Conservation (phyloP, 2,113 vertebrate genomes). For the Triplophysa rosa region DNA sequence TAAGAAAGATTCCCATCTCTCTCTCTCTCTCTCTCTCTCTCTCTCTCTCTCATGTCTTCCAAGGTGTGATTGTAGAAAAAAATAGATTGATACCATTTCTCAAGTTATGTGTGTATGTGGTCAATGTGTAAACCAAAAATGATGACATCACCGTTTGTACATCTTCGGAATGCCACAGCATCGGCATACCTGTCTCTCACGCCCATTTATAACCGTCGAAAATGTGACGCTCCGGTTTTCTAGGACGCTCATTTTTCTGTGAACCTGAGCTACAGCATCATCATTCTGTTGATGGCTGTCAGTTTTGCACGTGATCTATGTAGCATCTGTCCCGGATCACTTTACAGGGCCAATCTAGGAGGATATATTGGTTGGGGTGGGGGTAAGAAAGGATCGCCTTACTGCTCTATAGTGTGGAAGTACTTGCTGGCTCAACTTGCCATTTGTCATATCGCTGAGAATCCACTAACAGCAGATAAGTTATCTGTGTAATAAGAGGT, state of each 20-base stretch:
- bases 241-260: background rate
- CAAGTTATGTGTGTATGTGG: background rate
- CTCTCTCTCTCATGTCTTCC: conserved; percentile 30
- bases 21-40: conserved; percentile 2
- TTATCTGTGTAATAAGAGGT: conserved; percentile 2
- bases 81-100: background rate
- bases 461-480: background rate
- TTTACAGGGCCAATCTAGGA: conserved; percentile 22
- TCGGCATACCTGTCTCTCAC: background rate
- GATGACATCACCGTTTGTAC: background rate
- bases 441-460: background rate
- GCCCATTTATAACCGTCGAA: background rate
- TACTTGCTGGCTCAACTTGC: background rate
- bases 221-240: background rate
- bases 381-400: conserved; percentile 33
- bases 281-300: conserved; percentile 3
- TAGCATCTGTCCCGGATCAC: conserved; percentile 39
- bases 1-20: conserved; percentile 21
- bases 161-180: background rate
- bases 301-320: conserved; percentile 25
- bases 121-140: background rate
- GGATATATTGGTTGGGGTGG: conserved; percentile 20
- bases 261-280: background rate
- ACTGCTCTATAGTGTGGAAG: conserved; percentile 7
- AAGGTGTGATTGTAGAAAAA: conserved; percentile 34